Percentiles rank a stretch among this genome's conserved stretches.
These are phyloP conservation scores for Athene noctua DNA, from an alignment of 2,113 vertebrate species.

Conservation along the genomic window DNA sequence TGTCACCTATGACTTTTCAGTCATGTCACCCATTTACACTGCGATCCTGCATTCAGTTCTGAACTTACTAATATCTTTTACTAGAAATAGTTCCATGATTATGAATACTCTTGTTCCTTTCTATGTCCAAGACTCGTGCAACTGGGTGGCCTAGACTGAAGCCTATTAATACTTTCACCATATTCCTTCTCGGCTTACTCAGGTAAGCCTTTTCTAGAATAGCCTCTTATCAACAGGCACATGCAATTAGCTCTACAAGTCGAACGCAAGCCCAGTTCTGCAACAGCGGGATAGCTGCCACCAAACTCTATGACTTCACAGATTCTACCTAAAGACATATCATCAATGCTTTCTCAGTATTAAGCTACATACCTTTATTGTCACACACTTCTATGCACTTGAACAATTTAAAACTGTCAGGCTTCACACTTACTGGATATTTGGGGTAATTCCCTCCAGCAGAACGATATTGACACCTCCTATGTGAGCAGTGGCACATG, in stretches of 20 bases:
- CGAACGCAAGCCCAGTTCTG: not conserved
- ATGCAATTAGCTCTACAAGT: not conserved
- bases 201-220: not conserved
- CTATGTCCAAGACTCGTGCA: accelerated
- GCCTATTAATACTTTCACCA: accelerated
- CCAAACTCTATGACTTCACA: accelerated
- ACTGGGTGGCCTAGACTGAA: not conserved
- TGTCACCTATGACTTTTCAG: not conserved
- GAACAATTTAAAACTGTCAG: not conserved
- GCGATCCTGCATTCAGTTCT: not conserved
- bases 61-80: not conserved
- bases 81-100: no score
- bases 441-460: constrained; percentile 94
- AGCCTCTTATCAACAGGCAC: not conserved
- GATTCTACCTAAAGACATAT: not conserved
- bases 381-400: not conserved
- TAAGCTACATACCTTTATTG: not conserved
- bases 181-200: not conserved
- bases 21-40: not conserved
- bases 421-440: constrained; percentile 90
- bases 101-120: no score
- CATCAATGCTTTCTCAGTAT: not conserved
- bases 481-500: constrained; percentile 95
- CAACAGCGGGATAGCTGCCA: not conserved
- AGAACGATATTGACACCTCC: constrained; percentile 97